Percentiles rank a stretch among this genome's conserved stretches.
These are phyloP conservation scores for Antheraea pernyi DNA, from an alignment of 1,140 invertebrate genomes.

Conservation along the genomic window DNA sequence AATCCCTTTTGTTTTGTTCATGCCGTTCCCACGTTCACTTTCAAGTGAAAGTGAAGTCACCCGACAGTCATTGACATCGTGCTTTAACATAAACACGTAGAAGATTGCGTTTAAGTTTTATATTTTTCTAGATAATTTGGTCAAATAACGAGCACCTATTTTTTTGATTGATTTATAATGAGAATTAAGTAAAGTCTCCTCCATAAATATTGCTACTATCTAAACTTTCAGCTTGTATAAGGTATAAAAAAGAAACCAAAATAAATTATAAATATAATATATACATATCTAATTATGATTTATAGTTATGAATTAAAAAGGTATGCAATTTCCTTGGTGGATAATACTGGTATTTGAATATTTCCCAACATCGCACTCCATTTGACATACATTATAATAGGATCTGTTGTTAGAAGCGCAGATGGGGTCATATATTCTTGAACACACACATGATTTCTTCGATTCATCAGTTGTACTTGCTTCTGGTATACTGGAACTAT, in stretches of 20 bases:
- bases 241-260: background rate
- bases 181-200: too few species aligned
- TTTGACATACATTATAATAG: constrained; percentile 46
- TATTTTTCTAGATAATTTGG: too few species aligned
- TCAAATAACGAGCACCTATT: too few species aligned
- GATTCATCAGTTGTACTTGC: constrained; percentile 16
- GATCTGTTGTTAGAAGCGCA: constrained; percentile 43
- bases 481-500: background rate
- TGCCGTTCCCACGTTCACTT: too few species aligned
- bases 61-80: too few species aligned
- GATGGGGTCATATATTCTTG: constrained; percentile 49
- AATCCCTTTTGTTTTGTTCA: too few species aligned
- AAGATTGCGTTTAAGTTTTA: too few species aligned
- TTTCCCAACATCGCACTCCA: constrained; percentile 46
- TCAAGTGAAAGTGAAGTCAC: too few species aligned
- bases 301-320: constrained; percentile 30
- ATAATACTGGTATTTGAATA: constrained; percentile 35
- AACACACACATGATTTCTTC: constrained; percentile 39
- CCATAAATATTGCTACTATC: too few species aligned
- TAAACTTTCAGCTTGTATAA: too few species aligned
- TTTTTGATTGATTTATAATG: too few species aligned
- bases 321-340: constrained; percentile 50
- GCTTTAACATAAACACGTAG: too few species aligned
- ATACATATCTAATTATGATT: background rate
- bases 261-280: background rate